Base-by-base conservation (phyloP, 2,888 invertebrate species). In the Brachypterus glaber region DNA sequence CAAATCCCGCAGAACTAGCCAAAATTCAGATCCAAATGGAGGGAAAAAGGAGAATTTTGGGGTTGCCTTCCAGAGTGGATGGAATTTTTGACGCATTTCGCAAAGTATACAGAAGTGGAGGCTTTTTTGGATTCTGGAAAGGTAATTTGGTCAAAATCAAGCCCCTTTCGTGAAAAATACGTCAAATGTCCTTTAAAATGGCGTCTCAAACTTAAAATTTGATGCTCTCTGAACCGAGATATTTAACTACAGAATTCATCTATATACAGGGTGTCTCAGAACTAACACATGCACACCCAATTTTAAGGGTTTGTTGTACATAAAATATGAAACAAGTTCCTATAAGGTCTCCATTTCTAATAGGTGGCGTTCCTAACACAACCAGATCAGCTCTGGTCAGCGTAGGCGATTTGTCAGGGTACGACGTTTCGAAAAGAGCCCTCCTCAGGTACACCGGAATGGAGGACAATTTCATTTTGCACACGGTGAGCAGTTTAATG, bases 1-100 rank as follows among this genome's bases (percentile, higher is more conserved):
- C 85, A 30, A 90, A 87, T 46, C 95, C 95, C 0, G 82, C 91
- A 0, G 93, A 95, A 71, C 72, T 95, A 50, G 80, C 93, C 51
- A 95, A 95, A 70, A 90, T 93, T 12, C 91, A 91, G 67, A 79
- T 92, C 69, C 93, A 93, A 68, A 88, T 91, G 77, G 93, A 95
- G 63, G 93, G 93, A 1, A 74, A 82, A 41, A 67, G 90, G 14
- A 62, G 80, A 41, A 64, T 91, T 40, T 79, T 89, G 68, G 92
- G 92, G 18, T 75, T 85, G 45, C 73, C 84, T 7, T 79, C 88
- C 0, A 69, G 92, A 53, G 89, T 91, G 31, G 69, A 74, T 46
- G 79, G 81, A 54, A 76, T 84, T 27, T 69, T 71, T 35, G 82
- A 91, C 61, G 91, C 88, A 2, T 85, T 92, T 54, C 68, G 68